Evolutionary conservation across 2,888 invertebrate species (phyloP).

Genomic region (Ryuthela nishihirai): DNA sequence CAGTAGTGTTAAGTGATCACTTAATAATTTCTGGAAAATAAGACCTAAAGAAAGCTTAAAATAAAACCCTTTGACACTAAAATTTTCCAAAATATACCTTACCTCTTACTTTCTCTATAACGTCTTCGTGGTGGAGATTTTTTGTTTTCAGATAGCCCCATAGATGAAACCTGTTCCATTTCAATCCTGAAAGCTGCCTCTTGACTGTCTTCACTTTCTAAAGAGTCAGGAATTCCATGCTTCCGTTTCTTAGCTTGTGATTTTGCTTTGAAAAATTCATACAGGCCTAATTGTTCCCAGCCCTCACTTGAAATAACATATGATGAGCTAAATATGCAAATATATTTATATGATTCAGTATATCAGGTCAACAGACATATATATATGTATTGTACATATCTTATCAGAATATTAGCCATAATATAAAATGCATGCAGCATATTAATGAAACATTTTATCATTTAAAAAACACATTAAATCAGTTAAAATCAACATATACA

Average conservation of each 20-base stretch:
- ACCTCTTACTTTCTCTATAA: conserved; percentile 42
- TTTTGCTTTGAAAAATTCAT: conserved; percentile 97
- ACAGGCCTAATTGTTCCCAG: conserved; percentile 96
- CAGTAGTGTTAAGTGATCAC: too few relatives aligned
- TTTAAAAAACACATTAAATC: too few relatives aligned
- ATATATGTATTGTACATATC: too few relatives aligned
- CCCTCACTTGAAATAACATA: conserved; percentile 64
- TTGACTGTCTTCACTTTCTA: conserved; percentile 8
- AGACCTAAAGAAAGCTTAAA: neutral
- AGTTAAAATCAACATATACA: too few relatives aligned
- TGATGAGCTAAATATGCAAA: too few relatives aligned
- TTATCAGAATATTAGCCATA: too few relatives aligned
- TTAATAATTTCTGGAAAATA: too few relatives aligned
- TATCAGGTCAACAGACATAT: too few relatives aligned
- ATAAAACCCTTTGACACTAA: neutral
- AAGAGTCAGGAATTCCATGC: conserved; percentile 13
- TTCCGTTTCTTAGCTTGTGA: conserved; percentile 73
- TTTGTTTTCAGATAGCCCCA: conserved; percentile 12
- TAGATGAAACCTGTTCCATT: neutral
- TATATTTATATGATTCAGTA: too few relatives aligned
- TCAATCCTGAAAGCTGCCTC: neutral
- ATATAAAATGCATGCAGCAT: too few relatives aligned
- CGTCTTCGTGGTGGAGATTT: conserved; percentile 45
- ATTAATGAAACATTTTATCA: too few relatives aligned
- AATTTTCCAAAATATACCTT: neutral